These are phyloP conservation scores for Aphelinus certus DNA, from an alignment of 1,140 invertebrate species.

Conservation along the genomic window DNA sequence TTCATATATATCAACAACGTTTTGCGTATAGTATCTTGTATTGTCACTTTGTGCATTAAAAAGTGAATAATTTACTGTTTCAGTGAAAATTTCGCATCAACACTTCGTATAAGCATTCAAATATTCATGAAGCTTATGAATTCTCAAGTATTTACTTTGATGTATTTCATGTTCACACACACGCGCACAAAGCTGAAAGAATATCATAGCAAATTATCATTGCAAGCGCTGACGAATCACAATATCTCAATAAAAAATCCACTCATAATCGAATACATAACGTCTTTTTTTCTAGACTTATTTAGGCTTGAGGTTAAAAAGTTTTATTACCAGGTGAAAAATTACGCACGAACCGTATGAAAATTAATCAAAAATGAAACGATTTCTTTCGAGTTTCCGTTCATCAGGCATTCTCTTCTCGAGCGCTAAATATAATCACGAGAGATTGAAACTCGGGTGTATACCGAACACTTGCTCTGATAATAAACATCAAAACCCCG, in stretches of 20 bases:
- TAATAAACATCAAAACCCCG: background rate
- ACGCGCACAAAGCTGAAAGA: too few species aligned
- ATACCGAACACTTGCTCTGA: background rate
- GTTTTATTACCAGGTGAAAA: slow-evolving; percentile 12
- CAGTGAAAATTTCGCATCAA: too few species aligned
- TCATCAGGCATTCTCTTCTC: background rate
- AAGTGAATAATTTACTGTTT: background rate
- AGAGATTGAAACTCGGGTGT: background rate
- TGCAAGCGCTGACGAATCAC: too few species aligned
- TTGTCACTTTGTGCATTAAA: slow-evolving; percentile 29
- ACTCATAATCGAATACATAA: too few species aligned
- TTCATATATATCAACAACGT: background rate
- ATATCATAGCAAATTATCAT: too few species aligned
- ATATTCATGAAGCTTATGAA: too few species aligned
- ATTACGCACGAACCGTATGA: background rate
- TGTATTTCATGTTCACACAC: too few species aligned
- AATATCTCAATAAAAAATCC: too few species aligned
- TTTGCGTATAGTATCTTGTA: slow-evolving; percentile 11
- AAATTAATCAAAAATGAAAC: background rate
- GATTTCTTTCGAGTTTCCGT: background rate
- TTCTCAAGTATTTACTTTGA: too few species aligned
- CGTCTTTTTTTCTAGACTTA: background rate
- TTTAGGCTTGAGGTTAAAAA: slow-evolving; percentile 2
- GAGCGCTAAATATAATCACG: background rate
- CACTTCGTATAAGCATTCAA: too few species aligned